These are phyloP conservation scores for Atherinomorus stipes DNA, from an alignment of 2,113 vertebrate species.

Conservation along the genomic window DNA sequence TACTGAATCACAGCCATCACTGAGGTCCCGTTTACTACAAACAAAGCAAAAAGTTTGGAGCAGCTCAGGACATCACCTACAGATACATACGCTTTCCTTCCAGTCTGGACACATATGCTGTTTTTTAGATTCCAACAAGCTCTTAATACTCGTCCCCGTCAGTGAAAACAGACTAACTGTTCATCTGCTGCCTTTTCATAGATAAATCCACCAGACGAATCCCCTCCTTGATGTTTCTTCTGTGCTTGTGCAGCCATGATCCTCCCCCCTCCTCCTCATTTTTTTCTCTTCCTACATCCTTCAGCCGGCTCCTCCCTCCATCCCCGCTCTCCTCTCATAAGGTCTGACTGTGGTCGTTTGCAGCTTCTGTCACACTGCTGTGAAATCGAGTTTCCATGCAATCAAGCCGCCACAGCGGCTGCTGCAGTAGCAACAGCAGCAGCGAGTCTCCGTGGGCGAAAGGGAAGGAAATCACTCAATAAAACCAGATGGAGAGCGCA, in stretches of 20 bases:
- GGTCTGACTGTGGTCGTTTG: slow-evolving; percentile 81
- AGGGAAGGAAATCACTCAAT: slow-evolving; percentile 75
- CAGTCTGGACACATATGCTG: neutral
- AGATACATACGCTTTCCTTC: neutral
- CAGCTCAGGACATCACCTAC: neutral
- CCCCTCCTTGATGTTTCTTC: neutral
- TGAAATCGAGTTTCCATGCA: slow-evolving; percentile 83
- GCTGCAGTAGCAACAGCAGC: slow-evolving; percentile 23
- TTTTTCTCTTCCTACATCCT: slow-evolving; percentile 4
- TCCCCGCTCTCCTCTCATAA: slow-evolving; percentile 13
- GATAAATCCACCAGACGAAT: slow-evolving; percentile 11
- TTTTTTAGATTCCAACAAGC: neutral
- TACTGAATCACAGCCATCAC: neutral
- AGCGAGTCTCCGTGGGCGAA: slow-evolving; percentile 50
- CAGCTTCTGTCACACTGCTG: slow-evolving; percentile 76
- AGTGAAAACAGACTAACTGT: neutral
- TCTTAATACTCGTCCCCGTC: neutral
- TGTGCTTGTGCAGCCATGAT: slow-evolving; percentile 1
- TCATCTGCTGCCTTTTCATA: slow-evolving; percentile 8
- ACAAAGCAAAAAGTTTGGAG: neutral
- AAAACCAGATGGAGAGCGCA: slow-evolving; percentile 63
- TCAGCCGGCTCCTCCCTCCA: neutral
- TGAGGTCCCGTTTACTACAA: neutral
- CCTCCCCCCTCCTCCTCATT: neutral
- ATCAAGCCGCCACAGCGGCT: slow-evolving; percentile 60